Conservation (phyloP, 2,113 vertebrate genomes). For the Megaceryle torquata region DNA sequence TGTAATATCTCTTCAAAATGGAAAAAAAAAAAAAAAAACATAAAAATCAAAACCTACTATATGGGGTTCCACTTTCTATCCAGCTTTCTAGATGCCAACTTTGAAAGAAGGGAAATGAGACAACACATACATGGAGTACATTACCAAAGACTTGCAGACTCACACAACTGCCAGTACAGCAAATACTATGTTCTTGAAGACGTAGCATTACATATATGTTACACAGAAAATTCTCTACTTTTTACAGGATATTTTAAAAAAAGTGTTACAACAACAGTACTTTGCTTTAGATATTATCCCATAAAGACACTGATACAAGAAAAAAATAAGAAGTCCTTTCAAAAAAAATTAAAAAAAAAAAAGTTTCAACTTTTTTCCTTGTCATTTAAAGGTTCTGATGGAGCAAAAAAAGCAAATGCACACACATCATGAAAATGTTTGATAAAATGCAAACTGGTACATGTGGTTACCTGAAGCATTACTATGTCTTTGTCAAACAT, state of each 20-base stretch:
- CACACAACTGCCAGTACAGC: neutral
- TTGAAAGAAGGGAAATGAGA: neutral
- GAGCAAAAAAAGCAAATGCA: neutral
- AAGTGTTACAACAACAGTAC: neutral
- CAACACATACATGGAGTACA: neutral
- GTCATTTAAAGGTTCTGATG: neutral
- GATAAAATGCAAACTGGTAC: neutral
- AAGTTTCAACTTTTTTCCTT: neutral
- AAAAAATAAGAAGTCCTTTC: neutral
- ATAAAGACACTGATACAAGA: neutral
- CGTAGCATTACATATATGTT: rapidly evolving
- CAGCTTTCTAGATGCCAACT: neutral
- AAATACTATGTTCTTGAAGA: neutral
- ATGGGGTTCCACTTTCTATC: neutral
- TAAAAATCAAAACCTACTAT: neutral
- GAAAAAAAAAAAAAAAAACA: no score
- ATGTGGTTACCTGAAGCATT: constrained; percentile 87
- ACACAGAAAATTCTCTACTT: neutral
- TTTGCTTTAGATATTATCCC: neutral
- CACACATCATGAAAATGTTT: neutral
- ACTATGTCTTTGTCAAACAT: constrained; percentile 98
- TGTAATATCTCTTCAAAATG: neutral
- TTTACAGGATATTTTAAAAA: neutral
- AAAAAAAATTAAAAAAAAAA: neutral
- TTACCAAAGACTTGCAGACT: neutral